Base-by-base conservation (phyloP, 2,888 invertebrate species). In the Glaucopsyche alexis region DNA sequence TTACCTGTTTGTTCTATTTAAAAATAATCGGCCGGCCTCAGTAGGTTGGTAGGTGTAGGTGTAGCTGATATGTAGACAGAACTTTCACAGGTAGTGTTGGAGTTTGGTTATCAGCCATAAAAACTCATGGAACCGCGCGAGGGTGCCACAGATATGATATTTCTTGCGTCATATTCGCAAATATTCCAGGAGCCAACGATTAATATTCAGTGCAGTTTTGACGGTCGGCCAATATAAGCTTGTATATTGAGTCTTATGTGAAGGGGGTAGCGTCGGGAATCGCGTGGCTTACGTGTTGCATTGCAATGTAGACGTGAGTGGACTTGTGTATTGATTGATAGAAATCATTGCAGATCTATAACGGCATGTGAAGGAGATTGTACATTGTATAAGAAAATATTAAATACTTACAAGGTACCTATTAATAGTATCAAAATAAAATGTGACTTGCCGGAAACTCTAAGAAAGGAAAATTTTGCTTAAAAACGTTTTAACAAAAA, bases 251-350 rank as follows among this genome's bases (percentile, higher is more conserved):
- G 9, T 13, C 29, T 29, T 69, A 66, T 66, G 9, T 38, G 29
- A 14, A 5, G 11, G 45, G 0, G 19, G 3, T 7, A 69, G 49
- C 29, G 69, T 69, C 47, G 47, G 7, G 7, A 69, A 69, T 38
- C 29, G 19, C 19, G 47, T 49, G 69, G 29, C 19, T 9, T 2
- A 6, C 13, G 19, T 11, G 19, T 14, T 69, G 77, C 79, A 78
- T 82, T 81, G 83, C 80, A 83, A 82, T 86, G 80, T 79, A 83
- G 83, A 83, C 88, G 88, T 88, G 88, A 77, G 78, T 76, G 74
- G 87, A 85, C 81, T 87, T 78, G 75, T 78, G 80, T 87, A 85
- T 84, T 82, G 76, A 80, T 76, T 79, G 81, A 84, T 83, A 80
- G 83, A 78, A 79, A 75, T 77, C 81, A 87, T 87, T 82, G 75